These are phyloP conservation scores for Varanus salvator DNA, from an alignment of 2,113 vertebrate species.

Conservation along the genomic window DNA sequence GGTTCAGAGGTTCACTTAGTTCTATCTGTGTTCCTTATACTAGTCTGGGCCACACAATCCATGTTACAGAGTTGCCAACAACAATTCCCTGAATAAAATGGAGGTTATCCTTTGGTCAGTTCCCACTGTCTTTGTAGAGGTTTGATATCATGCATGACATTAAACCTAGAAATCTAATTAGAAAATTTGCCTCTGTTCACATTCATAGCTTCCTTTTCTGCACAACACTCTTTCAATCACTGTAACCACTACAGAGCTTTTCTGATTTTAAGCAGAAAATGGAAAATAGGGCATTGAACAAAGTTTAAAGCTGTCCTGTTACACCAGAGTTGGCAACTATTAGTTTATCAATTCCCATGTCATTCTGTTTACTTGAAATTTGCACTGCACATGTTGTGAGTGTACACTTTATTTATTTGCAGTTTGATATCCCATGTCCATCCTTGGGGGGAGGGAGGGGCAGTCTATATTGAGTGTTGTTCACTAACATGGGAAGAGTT, in stretches of 20 bases:
- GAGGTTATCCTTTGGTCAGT: neutral
- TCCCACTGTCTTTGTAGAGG: conserved; percentile 17
- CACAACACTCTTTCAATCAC: conserved; percentile 53
- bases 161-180: neutral
- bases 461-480: conserved; percentile 50
- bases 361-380: conserved; percentile 81
- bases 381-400: conserved; percentile 75
- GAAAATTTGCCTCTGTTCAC: neutral
- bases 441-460: conserved; percentile 25
- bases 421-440: conserved; percentile 68
- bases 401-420: conserved; percentile 82
- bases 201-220: conserved; percentile 2
- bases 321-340: conserved; percentile 60
- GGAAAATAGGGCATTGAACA: neutral
- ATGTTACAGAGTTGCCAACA: conserved; percentile 71
- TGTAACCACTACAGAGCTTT: conserved; percentile 40
- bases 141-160: neutral
- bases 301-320: conserved; percentile 34
- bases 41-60: conserved; percentile 66
- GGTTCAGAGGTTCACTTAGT: conserved; percentile 66
- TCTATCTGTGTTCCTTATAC: conserved; percentile 45
- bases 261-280: conserved; percentile 34
- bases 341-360: conserved; percentile 67
- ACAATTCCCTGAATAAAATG: neutral
- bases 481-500: conserved; percentile 73